Evolutionary conservation across 2,888 invertebrate species (phyloP).

Genomic region (Coleophora deauratella): DNA sequence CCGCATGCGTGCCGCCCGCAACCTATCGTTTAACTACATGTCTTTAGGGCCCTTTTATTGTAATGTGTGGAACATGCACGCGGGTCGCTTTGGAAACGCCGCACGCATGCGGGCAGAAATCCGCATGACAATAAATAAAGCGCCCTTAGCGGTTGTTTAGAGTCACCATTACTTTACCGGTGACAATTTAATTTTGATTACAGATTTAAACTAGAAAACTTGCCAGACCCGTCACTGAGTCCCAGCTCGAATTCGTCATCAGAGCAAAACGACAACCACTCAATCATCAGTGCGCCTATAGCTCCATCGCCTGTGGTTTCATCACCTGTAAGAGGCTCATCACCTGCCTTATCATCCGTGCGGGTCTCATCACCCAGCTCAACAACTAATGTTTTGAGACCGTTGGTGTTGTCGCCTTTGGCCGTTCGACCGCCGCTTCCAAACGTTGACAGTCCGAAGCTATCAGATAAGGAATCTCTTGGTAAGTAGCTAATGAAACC

Average conservation of each 20-base stretch:
- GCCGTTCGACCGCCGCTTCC: slow-evolving; percentile 45
- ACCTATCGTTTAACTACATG: too few relatives aligned
- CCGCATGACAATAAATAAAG: too few relatives aligned
- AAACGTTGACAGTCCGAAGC: slow-evolving; percentile 41
- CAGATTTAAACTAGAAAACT: slow-evolving; percentile 57
- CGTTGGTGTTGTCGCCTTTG: slow-evolving; percentile 43
- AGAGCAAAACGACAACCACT: slow-evolving; percentile 61
- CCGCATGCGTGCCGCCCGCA: too few relatives aligned
- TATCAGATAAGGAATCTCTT: slow-evolving; percentile 43
- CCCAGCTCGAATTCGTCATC: slow-evolving; percentile 68
- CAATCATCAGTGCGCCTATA: slow-evolving; percentile 42
- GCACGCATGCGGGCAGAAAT: too few relatives aligned
- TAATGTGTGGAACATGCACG: too few relatives aligned
- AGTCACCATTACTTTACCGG: too few relatives aligned
- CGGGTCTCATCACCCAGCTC: slow-evolving; percentile 3
- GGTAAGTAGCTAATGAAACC: slow-evolving; percentile 31
- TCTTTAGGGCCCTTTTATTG: too few relatives aligned
- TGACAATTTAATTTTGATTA: too few relatives aligned
- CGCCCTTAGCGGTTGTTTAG: too few relatives aligned
- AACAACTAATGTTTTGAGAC: slow-evolving; percentile 4
- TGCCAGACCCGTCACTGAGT: slow-evolving; percentile 58
- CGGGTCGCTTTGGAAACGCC: too few relatives aligned
- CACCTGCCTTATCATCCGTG: slow-evolving; percentile 22
- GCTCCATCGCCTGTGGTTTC: slow-evolving; percentile 12
- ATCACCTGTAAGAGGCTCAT: slow-evolving; percentile 26